Evolutionary conservation across 2,113 vertebrate genomes (phyloP).

Genomic region (Archocentrus centrarchus): DNA sequence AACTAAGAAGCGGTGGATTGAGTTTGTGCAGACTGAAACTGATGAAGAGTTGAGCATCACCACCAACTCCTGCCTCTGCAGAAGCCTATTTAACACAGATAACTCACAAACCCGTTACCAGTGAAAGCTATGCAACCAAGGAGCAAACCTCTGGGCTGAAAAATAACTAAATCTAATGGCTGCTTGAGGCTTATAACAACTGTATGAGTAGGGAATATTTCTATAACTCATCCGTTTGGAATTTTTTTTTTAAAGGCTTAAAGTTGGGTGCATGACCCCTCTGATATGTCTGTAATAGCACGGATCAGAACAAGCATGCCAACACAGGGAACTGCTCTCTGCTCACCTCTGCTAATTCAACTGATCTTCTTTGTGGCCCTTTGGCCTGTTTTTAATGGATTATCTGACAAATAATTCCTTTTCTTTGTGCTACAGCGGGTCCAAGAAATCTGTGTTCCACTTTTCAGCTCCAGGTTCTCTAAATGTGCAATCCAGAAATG

Average conservation of each 20-base stretch:
- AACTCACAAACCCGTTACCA: not conserved
- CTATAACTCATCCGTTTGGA: not conserved
- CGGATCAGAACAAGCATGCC: no score
- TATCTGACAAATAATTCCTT: not conserved
- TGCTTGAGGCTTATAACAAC: not conserved
- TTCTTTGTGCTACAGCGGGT: not conserved
- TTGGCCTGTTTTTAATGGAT: not conserved
- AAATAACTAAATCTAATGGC: not conserved
- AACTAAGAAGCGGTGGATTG: no score
- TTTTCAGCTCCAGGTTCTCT: no score
- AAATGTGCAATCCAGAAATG: no score
- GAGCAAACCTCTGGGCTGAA: not conserved
- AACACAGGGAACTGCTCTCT: no score
- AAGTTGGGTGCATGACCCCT: no score
- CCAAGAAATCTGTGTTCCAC: not conserved
- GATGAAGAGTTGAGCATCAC: no score
- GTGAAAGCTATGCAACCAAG: not conserved
- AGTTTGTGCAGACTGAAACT: no score
- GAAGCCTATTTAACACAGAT: not conserved
- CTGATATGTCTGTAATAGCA: no score
- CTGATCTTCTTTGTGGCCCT: not conserved
- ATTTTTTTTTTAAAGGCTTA: not conserved
- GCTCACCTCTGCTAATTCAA: no score
- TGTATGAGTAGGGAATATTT: not conserved
- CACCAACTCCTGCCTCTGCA: not conserved